Evolutionary conservation across 2,113 vertebrate genomes (phyloP).

Genomic region (Microcebus jonahi): DNA sequence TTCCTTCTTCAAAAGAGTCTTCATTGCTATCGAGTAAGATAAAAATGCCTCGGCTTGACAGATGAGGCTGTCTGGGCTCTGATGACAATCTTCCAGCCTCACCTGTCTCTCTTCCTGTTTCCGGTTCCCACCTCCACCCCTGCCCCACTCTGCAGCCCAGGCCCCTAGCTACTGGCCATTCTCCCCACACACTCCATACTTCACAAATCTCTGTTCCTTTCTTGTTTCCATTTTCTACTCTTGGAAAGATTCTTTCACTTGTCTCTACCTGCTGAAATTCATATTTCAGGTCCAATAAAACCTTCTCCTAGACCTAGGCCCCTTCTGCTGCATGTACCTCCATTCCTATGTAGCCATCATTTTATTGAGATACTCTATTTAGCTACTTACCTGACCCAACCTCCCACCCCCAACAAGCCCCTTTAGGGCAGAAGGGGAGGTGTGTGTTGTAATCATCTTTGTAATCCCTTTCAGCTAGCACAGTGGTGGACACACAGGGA

Average conservation of each 20-base stretch:
- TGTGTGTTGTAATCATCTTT: not conserved
- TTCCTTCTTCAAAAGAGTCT: not conserved
- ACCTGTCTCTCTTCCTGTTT: no score
- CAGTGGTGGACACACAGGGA: not conserved
- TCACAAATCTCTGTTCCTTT: not conserved
- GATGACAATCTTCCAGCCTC: not conserved
- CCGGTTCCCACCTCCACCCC: accelerated
- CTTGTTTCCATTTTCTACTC: not conserved
- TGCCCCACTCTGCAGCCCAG: not conserved
- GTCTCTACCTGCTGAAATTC: not conserved
- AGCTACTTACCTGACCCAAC: not conserved
- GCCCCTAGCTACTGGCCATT: no score
- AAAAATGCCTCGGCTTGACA: not conserved
- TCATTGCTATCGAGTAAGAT: not conserved
- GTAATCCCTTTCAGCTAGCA: not conserved
- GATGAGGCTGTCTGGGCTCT: not conserved
- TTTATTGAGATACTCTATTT: not conserved
- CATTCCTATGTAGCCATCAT: not conserved
- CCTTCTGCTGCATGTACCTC: not conserved
- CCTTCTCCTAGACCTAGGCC: no score
- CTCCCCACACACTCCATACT: not conserved
- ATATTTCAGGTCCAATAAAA: not conserved
- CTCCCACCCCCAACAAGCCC: not conserved
- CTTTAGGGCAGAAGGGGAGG: no score
- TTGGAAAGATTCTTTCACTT: not conserved